These are phyloP conservation scores for Onychomys arenicola DNA, from an alignment of 2,797 vertebrate genomes.

Conservation along the genomic window DNA sequence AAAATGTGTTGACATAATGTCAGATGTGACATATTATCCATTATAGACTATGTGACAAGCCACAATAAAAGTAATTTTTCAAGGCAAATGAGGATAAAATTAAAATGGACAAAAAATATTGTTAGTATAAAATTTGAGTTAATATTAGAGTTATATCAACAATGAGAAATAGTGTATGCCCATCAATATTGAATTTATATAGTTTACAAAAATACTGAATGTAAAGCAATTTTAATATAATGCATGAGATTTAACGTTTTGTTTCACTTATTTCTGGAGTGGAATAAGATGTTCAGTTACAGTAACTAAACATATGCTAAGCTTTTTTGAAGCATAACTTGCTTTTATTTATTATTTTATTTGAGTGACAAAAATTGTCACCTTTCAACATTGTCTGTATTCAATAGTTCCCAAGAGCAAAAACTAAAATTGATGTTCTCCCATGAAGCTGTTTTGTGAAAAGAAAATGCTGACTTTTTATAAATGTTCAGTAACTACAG, in stretches of 20 bases:
- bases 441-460: background rate
- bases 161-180: background rate
- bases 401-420: background rate
- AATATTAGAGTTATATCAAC: background rate
- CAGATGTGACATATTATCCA: constrained; percentile 30
- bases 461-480: background rate
- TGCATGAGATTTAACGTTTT: background rate
- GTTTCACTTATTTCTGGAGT: background rate
- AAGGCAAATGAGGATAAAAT: background rate
- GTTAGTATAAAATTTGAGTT: constrained; percentile 27
- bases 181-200: background rate
- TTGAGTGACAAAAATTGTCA: constrained; percentile 3
- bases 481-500: too few relatives aligned
- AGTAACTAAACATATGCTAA: background rate
- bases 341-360: background rate
- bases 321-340: background rate
- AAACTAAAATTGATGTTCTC: constrained; percentile 1
- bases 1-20: constrained; percentile 47
- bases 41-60: constrained; percentile 24
- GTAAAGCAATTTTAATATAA: background rate
- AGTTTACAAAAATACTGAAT: constrained; percentile 23
- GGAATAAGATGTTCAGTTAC: background rate
- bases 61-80: constrained; percentile 58
- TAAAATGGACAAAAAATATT: constrained; percentile 13
- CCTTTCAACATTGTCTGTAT: constrained; percentile 10